phyloP scores from a whole-genome alignment of 35 echinoderm and acorn worm species.

The Amphiura filiformis region DNA sequence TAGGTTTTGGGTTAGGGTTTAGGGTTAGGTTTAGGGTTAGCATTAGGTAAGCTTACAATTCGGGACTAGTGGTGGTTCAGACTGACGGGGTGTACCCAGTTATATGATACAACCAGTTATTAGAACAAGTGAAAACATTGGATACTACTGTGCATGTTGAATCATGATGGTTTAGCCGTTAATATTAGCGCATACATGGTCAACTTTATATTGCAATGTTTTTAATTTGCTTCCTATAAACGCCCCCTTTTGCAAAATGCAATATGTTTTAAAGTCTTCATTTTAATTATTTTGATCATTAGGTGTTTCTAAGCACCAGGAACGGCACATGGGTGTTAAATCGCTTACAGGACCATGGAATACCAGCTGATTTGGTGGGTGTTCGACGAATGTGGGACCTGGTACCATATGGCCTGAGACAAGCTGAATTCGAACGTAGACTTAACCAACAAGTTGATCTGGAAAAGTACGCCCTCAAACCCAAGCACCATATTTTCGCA shows the following conservation, averaged over 20 bases:
- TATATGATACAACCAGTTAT: not conserved
- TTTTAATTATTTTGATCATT: not conserved
- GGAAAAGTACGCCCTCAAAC: slow-evolving; percentile 59
- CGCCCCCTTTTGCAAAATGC: no score
- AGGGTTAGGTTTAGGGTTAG: not conserved
- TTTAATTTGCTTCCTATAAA: not conserved
- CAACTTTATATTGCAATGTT: not conserved
- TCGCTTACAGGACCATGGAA: slow-evolving; percentile 15
- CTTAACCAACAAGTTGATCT: slow-evolving; percentile 32
- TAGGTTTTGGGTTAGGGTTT: not conserved
- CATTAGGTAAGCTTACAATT: not conserved
- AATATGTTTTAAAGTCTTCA: not conserved
- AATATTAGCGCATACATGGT: not conserved
- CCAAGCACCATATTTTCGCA: slow-evolving; percentile 19
- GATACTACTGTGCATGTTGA: not conserved
- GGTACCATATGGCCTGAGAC: slow-evolving; percentile 3
- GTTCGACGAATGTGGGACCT: not conserved
- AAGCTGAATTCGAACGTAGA: not conserved
- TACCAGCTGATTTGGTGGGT: slow-evolving; percentile 25
- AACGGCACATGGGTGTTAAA: slow-evolving; percentile 54
- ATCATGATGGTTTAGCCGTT: no score
- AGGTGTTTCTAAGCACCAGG: slow-evolving; percentile 63
- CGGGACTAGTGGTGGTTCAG: not conserved
- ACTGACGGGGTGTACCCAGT: not conserved
- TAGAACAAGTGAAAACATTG: not conserved